These are phyloP conservation scores for Cichladusa arquata DNA, from an alignment of 2,113 vertebrate species.

Conservation along the genomic window DNA sequence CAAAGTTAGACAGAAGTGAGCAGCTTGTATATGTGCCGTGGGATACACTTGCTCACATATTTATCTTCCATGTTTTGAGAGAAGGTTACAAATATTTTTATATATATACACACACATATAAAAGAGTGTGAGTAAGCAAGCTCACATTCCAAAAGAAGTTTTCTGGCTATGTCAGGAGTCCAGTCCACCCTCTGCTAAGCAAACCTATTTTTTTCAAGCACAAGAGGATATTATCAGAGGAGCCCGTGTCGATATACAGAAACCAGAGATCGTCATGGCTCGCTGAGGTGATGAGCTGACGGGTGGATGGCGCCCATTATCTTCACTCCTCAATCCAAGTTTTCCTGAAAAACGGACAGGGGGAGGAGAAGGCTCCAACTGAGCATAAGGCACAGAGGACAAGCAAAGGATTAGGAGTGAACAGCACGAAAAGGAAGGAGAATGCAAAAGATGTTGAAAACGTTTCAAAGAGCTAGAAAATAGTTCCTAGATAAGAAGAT, in stretches of 20 bases:
- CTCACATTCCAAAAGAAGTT: slow-evolving; percentile 47
- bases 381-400: neutral
- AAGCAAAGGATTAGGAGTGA: slow-evolving; percentile 13
- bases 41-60: slow-evolving; percentile 26
- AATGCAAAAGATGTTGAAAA: neutral
- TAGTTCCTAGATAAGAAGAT: neutral
- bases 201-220: slow-evolving; percentile 54
- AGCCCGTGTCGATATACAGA: slow-evolving; percentile 68
- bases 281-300: slow-evolving; percentile 76
- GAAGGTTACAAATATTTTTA: slow-evolving; percentile 55
- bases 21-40: neutral
- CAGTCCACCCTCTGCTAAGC: slow-evolving; percentile 27
- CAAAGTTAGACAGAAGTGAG: slow-evolving; percentile 26
- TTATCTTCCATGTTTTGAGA: slow-evolving; percentile 34
- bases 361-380: slow-evolving; percentile 29
- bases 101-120: slow-evolving; percentile 31
- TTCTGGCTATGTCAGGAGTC: slow-evolving; percentile 46
- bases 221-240: slow-evolving; percentile 67
- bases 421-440: neutral
- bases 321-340: slow-evolving; percentile 69
- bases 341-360: slow-evolving; percentile 66
- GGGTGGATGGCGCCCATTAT: slow-evolving; percentile 70
- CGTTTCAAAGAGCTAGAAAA: neutral
- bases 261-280: slow-evolving; percentile 68
- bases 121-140: slow-evolving; percentile 10